Percentiles rank a stretch among this genome's conserved stretches.
Conservation (phyloP, 64 coral and sea anemone species). For the Actinia tenebrosa region DNA sequence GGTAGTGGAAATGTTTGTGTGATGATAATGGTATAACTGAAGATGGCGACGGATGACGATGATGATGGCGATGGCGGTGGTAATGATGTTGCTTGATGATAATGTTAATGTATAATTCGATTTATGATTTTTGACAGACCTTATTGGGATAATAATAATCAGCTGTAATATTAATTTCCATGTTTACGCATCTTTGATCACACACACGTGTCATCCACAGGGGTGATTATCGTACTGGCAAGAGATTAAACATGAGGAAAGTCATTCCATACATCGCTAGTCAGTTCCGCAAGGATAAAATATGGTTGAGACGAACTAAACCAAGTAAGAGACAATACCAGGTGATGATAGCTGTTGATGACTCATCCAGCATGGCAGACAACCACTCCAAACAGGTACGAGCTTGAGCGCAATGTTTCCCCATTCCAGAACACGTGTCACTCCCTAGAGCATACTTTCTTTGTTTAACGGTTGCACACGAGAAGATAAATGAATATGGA, state of each 20-base stretch:
- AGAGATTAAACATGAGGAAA: slow-evolving; percentile 93
- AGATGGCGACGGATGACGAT: background rate
- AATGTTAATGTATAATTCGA: background rate
- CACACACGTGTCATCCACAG: slow-evolving; percentile 12
- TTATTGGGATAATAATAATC: background rate
- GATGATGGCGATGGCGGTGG: background rate
- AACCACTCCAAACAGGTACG: slow-evolving; percentile 97
- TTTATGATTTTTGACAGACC: background rate
- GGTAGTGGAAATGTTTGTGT: background rate
- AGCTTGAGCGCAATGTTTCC: no score
- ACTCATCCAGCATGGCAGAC: slow-evolving; percentile 97
- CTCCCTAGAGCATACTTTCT: no score
- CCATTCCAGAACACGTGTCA: no score
- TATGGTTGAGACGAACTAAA: slow-evolving; percentile 93
- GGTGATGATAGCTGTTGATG: slow-evolving; percentile 93
- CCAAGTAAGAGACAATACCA: slow-evolving; percentile 94
- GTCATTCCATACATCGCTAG: slow-evolving; percentile 99
- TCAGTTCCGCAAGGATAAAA: slow-evolving; percentile 97
- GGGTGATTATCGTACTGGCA: slow-evolving; percentile 94
- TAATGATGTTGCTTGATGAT: background rate
- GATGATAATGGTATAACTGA: background rate
- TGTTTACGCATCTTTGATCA: no score
- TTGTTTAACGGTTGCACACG: no score
- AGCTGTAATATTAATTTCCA: no score
- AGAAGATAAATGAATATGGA: no score